Evolutionary conservation across 2,113 vertebrate genomes (phyloP).

Genomic region (Brachionichthys hirsutus): DNA sequence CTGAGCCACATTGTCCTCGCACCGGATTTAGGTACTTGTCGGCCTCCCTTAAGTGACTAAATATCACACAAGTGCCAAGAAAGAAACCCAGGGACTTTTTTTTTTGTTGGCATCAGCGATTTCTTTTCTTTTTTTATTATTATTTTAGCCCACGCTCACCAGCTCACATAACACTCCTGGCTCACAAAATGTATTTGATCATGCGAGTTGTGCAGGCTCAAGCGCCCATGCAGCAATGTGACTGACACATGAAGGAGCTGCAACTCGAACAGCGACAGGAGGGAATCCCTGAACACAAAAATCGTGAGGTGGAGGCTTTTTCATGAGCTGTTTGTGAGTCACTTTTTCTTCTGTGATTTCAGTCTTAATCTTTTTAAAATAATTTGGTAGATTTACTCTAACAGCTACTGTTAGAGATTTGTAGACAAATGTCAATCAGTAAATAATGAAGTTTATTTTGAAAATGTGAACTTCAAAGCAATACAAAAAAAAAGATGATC

Average conservation of each 20-base stretch:
- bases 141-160: background rate
- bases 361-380: background rate
- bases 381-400: background rate
- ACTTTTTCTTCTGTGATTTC: background rate
- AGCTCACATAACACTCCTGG: constrained; percentile 22
- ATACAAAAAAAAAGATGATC: no score
- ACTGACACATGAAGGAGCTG: constrained; percentile 12
- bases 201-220: constrained; percentile 15
- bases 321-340: no score
- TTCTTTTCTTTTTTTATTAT: no score
- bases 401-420: background rate
- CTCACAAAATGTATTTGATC: constrained; percentile 28
- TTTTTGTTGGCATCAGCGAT: constrained; percentile 44
- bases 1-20: constrained; percentile 25
- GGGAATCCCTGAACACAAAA: background rate
- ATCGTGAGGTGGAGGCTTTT: no score
- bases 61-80: constrained; percentile 22
- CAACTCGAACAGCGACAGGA: constrained; percentile 1
- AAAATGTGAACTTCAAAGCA: no score
- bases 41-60: constrained; percentile 27
- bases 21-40: constrained; percentile 24
- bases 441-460: no score
- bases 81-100: constrained; percentile 34
- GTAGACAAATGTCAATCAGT: no score
- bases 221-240: constrained; percentile 7